phyloP scores from a whole-genome alignment of 2,113 vertebrate species.

The Xiphophorus couchianus region DNA sequence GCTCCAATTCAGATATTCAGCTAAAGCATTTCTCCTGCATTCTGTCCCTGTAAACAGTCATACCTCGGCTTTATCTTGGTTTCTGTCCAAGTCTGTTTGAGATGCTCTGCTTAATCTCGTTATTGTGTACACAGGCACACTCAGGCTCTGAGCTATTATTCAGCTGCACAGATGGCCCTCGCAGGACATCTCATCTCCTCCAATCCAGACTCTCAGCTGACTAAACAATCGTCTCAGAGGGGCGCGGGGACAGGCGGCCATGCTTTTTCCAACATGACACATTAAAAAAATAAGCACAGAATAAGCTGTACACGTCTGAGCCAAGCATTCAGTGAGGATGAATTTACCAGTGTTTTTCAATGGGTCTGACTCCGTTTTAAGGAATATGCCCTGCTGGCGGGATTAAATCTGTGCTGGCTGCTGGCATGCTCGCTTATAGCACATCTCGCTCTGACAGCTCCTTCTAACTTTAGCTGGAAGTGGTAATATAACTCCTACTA shows the following conservation, averaged over 20 bases:
- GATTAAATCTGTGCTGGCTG: constrained; percentile 41
- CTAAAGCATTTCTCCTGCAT: constrained; percentile 36
- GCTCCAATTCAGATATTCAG: constrained; percentile 22
- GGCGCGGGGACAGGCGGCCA: constrained; percentile 23
- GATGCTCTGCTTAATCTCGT: constrained; percentile 29
- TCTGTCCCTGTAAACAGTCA: constrained; percentile 1
- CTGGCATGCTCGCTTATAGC: constrained; percentile 61
- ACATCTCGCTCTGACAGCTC: constrained; percentile 39
- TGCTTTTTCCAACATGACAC: constrained; percentile 28
- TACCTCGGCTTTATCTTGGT: neutral
- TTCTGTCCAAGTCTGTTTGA: constrained; percentile 26
- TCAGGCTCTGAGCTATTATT: constrained; percentile 40
- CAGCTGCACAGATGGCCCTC: constrained; percentile 56
- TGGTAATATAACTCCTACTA: constrained; percentile 61
- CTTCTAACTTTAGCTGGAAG: constrained; percentile 66
- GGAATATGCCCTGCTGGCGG: constrained; percentile 24
- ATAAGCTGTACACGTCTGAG: constrained; percentile 13
- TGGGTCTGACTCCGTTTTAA: neutral
- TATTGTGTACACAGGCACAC: constrained; percentile 21
- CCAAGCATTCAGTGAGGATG: constrained; percentile 36
- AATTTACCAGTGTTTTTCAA: constrained; percentile 31
- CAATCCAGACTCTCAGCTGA: constrained; percentile 60
- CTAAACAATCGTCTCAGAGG: constrained; percentile 59
- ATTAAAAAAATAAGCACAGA: constrained; percentile 5
- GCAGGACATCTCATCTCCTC: constrained; percentile 49